A percentile compares a stretch with the other conserved stretches of the same genome.
Evolutionary conservation across 2,797 vertebrate species (phyloP).

Genomic region (Lagocephalus sceleratus): DNA sequence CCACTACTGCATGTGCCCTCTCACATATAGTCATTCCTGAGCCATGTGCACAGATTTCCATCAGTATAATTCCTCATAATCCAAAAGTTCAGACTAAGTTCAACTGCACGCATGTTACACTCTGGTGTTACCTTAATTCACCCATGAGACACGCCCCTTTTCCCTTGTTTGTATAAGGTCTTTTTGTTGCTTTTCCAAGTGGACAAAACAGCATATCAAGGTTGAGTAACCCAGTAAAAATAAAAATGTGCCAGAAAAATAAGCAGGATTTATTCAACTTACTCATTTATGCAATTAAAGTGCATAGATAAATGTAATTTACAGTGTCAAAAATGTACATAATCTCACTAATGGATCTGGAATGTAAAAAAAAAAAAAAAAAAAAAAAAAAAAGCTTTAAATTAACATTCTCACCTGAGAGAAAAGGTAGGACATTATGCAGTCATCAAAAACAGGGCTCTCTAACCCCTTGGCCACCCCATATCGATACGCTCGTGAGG

Average conservation of each 20-base stretch:
- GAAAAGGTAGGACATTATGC: slow-evolving; percentile 91
- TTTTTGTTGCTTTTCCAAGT: too few relatives aligned
- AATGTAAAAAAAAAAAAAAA: neutral
- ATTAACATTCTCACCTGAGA: slow-evolving; percentile 80
- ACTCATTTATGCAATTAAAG: too few relatives aligned
- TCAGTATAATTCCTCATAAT: slow-evolving; percentile 58
- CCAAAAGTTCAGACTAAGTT: slow-evolving; percentile 47
- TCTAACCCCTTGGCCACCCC: slow-evolving; percentile 84
- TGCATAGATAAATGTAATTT: too few relatives aligned
- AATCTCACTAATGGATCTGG: too few relatives aligned
- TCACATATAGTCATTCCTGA: slow-evolving; percentile 21
- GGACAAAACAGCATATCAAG: too few relatives aligned
- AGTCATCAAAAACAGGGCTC: slow-evolving; percentile 87
- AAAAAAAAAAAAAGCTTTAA: neutral
- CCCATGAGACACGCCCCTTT: neutral
- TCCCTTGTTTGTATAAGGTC: neutral
- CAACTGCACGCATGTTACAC: slow-evolving; percentile 30
- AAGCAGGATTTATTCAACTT: too few relatives aligned
- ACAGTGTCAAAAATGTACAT: too few relatives aligned
- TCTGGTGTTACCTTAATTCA: slow-evolving; percentile 18
- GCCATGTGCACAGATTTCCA: slow-evolving; percentile 31
- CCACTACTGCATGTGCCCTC: slow-evolving; percentile 4
- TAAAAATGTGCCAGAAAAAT: neutral
- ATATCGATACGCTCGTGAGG: slow-evolving; percentile 82
- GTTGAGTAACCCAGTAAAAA: neutral